A percentile compares a stretch with the other conserved stretches of the same genome.
phyloP scores from a whole-genome alignment of 2,888 invertebrate genomes.

The Odontothrips loti region DNA sequence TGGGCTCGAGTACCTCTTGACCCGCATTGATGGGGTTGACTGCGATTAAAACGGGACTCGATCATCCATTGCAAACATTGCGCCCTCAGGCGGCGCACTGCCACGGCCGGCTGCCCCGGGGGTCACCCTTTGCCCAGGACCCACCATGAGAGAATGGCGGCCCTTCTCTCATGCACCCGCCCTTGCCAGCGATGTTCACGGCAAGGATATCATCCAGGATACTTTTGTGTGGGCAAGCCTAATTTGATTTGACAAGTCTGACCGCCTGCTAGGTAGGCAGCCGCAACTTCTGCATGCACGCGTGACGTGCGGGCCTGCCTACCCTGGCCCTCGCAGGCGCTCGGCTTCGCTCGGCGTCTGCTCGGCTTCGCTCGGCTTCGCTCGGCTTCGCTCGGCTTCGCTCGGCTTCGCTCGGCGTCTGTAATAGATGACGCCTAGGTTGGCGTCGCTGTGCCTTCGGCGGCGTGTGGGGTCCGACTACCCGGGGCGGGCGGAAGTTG shows the following conservation, averaged over 20 bases:
- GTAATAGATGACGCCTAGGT: background rate
- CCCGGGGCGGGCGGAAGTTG: too few species aligned
- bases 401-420: background rate
- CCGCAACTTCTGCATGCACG: background rate
- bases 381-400: background rate
- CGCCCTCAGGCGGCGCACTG: background rate
- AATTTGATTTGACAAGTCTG: too few species aligned
- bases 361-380: background rate
- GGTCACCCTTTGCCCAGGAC: too few species aligned
- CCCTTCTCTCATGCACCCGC: too few species aligned
- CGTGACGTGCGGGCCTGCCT: background rate
- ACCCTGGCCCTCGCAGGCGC: background rate
- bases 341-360: background rate
- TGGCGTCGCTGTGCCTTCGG: too few species aligned
- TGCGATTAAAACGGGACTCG: background rate
- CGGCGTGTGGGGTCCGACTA: too few species aligned
- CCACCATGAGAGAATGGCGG: too few species aligned
- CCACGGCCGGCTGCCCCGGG: background rate
- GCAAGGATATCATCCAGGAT: too few species aligned
- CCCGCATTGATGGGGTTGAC: constrained; percentile 8
- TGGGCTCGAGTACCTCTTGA: background rate
- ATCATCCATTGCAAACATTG: background rate
- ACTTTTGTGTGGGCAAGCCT: too few species aligned
- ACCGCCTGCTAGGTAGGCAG: too few species aligned
- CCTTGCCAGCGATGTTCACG: too few species aligned